phyloP scores from a whole-genome alignment of 2,797 vertebrate species.

The Channallabes apus region DNA sequence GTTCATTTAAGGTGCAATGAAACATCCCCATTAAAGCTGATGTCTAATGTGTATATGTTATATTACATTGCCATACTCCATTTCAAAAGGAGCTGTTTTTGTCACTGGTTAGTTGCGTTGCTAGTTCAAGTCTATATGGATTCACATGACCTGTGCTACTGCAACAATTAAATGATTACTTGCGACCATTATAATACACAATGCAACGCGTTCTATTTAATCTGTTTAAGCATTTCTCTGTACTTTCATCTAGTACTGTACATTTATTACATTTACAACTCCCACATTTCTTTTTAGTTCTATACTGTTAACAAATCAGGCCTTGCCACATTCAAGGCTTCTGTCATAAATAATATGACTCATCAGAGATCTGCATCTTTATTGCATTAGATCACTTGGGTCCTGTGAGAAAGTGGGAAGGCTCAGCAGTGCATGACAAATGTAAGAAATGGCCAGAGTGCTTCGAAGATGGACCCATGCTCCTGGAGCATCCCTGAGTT shows the following conservation, averaged over 20 bases:
- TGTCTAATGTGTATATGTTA: conserved; percentile 22
- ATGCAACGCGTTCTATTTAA: neutral
- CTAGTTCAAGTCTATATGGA: conserved; percentile 68
- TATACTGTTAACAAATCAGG: neutral
- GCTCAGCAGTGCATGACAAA: conserved; percentile 48
- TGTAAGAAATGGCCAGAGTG: conserved; percentile 42
- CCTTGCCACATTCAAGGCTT: neutral
- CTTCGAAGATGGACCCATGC: conserved; percentile 31
- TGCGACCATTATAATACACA: conserved; percentile 5
- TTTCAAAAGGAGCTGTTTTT: conserved; percentile 33
- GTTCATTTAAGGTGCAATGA: conserved; percentile 30
- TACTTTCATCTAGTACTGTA: conserved; percentile 1
- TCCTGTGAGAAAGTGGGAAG: conserved; percentile 35
- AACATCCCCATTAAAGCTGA: conserved; percentile 35
- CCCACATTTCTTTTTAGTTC: conserved; percentile 3
- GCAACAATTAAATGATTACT: conserved; percentile 26
- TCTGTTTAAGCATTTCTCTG: neutral
- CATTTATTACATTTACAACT: conserved; percentile 30
- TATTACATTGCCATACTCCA: conserved; percentile 22
- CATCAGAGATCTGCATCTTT: conserved; percentile 22
- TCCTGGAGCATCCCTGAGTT: conserved; percentile 66
- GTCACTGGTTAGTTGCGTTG: conserved; percentile 67
- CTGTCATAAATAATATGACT: conserved; percentile 33
- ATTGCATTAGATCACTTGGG: conserved; percentile 27
- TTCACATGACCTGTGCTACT: conserved; percentile 54